Base-by-base conservation (phyloP, 2,113 vertebrate genomes). In the Prionailurus bengalensis region DNA sequence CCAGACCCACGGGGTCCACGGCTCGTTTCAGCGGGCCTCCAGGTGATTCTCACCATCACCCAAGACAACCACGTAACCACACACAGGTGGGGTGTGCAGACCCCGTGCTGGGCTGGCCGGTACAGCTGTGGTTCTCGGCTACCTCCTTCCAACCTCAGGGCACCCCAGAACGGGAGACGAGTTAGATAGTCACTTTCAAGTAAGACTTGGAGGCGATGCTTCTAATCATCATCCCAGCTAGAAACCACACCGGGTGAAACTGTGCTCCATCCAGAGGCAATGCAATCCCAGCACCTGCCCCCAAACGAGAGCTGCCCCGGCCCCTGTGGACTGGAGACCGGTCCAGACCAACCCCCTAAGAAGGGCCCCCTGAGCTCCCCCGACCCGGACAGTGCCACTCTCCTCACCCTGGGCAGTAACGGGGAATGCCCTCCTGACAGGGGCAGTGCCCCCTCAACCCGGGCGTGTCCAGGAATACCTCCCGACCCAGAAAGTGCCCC, bases 61-160 rank as follows among this genome's bases (percentile, higher is more conserved):
- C 23, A 8, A 3, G 39, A 27, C 73, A 5, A 10, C 21, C 45
- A 14, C 2, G 79, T 4, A 23, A 23, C 79, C 21, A 2, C 3
- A 9, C 79, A 0, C 51, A 9, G 42, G 42, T 4, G 73, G 39
- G 71, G 36, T 3, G 7, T 1, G 23, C 21, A 4, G 71, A 14
- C 31, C 36, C 21, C 11, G 21, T 12, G 21, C 3, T 23, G 71
- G 12, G 73, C 73, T 7, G 39, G 1, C 39, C 39, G 0, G 23
- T 7, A 14, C 1, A 2, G 17, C 27, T 10, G 53, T 7, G 12
- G n/a, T 11, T 10, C 51, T 53, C 16, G 3, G 27, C 68, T 3
- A 10, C 5, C 2, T 14, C 23, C 73, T 8, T 2, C 23, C 71
- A 7, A 2, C 13, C 12, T 14, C 39, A 12, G 39, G 71, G 14